Base-by-base conservation (phyloP, 2,113 vertebrate genomes). In the Vanacampus margaritifer region DNA sequence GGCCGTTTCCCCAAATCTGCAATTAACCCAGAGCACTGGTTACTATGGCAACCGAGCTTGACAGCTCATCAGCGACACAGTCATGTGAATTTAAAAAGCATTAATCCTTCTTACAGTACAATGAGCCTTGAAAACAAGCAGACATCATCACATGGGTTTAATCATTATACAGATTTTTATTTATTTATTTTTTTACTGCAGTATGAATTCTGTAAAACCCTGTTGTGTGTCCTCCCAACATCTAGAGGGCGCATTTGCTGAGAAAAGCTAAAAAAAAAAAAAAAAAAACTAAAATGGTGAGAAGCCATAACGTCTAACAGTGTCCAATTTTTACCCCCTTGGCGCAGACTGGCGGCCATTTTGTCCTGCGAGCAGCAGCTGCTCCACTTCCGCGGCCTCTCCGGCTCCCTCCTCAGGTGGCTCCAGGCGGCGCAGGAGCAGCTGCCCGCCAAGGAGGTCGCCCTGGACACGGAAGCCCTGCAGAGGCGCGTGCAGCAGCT, bases 341-440 rank as follows among this genome's bases (percentile, higher is more conserved):
- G 7, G 19, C 1, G 56, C 83, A 93, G 91, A 68, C 85, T 91
- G 39, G 80, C 71, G 14, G 78, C 87, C 58, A 76, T 89, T 67
- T 90, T 91, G 84, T 85, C 75, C 66, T 93, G 92, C 19, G 91
- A 89, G 78, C 88, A 90, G 85, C 90, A 89, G 81, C 79, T 93
- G 65, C 74, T 63, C 0, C 75, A 91, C 67, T 94, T 94, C 84
- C 84, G 91, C 0, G 74, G 85, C 16, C 88, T 91, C 70, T 92
- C 91, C 1, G 85, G 88, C 76, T 89, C 91, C 62, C 46, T 96
- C 75, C 90, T 92, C 84, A 93, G 95, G 85, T 99, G 97, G 97
- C 90, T 98, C 53, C 95, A 93, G 87, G 92, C 94, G 41, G 89
- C 85, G 0, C 95, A 98, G 86, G 93, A 94, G 46, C 94, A 88